Evolutionary conservation across 2,113 vertebrate species (phyloP).

Genomic region (Hymenochirus boettgeri): DNA sequence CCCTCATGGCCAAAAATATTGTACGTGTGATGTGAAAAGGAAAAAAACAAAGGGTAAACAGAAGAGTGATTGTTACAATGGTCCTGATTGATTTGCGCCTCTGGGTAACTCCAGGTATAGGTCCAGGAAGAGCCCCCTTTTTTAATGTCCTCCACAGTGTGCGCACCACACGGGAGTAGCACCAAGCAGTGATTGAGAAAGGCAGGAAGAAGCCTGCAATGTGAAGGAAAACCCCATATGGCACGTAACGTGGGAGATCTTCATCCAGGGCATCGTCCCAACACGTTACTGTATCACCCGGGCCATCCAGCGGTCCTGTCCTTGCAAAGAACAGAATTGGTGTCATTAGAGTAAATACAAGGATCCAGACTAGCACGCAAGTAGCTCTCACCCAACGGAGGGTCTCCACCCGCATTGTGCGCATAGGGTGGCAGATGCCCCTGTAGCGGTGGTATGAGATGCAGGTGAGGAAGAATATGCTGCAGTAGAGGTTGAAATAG

Average conservation of each 20-base stretch:
- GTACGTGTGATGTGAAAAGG: slow-evolving; percentile 74
- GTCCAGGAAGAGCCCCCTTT: slow-evolving; percentile 48
- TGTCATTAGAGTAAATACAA: slow-evolving; percentile 69
- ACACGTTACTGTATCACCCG: slow-evolving; percentile 60
- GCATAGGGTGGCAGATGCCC: slow-evolving; percentile 58
- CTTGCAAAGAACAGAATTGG: slow-evolving; percentile 74
- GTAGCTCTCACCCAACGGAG: slow-evolving; percentile 63
- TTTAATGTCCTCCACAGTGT: slow-evolving; percentile 66
- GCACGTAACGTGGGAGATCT: slow-evolving; percentile 69
- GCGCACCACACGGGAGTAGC: slow-evolving; percentile 69
- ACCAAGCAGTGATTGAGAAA: slow-evolving; percentile 72
- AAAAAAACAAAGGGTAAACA: slow-evolving; percentile 73
- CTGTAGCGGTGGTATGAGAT: slow-evolving; percentile 82
- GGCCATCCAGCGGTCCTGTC: slow-evolving; percentile 51
- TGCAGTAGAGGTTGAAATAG: slow-evolving; percentile 86
- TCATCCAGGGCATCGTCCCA: slow-evolving; percentile 73
- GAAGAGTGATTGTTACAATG: slow-evolving; percentile 70
- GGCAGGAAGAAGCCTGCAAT: slow-evolving; percentile 69
- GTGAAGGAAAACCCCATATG: slow-evolving; percentile 70
- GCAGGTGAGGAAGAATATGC: slow-evolving; percentile 84
- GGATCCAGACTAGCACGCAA: slow-evolving; percentile 68
- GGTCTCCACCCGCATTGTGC: slow-evolving; percentile 69
- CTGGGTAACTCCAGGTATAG: slow-evolving; percentile 53
- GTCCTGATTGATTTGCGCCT: slow-evolving; percentile 72
- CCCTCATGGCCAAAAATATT: slow-evolving; percentile 67